Evolutionary conservation across 2,888 invertebrate species (phyloP), one percentile per base, ranked within the genome.

Genomic region (Perizoma affinitatum): DNA sequence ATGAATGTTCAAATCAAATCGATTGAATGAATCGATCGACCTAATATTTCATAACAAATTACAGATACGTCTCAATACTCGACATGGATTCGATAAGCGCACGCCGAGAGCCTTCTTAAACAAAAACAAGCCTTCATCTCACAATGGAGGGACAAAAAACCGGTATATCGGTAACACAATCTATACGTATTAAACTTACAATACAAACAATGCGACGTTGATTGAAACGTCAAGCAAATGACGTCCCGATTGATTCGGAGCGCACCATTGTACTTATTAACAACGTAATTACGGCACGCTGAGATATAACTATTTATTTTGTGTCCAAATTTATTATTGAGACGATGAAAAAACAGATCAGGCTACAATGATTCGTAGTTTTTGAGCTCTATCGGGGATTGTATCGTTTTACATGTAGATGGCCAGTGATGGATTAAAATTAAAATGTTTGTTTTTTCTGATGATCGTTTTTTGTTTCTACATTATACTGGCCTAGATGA

Each of bases 111-210:
- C 68, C 72, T 66, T 68, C 73, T 73, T 72, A 77, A 77, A 82
- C 81, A 84, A 86, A 84, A 84, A 82, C 80, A 75, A 74, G 72
- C 76, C 80, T 76, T 79, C 84, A 80, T 83, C 82, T 80, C 74
- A 79, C 82, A 80, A 83, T 79, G 81, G 76, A 70, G 64, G 63
- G 58, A 81, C 79, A 86, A 87, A 87, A 86, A 87, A 80, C 71
- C 79, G 74, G 90, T 90, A 89, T 91, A 92, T 92, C 91, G 84
- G 84, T 92, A 91, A 90, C 91, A 90, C 90, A 85, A 91, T 92
- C 90, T 89, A 82, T 84, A 83, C 82, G 78, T 88, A 89, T 89
- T 88, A 88, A 88, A 89, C 88, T 79, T 80, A 88, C 87, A 91
- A 91, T 86, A 88, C 90, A 91, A 92, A 92, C 92, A 92, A 90